Percentiles rank a stretch among this genome's conserved stretches.
phyloP scores from a whole-genome alignment of 1,140 invertebrate species.

The Drosophila insularis region DNA sequence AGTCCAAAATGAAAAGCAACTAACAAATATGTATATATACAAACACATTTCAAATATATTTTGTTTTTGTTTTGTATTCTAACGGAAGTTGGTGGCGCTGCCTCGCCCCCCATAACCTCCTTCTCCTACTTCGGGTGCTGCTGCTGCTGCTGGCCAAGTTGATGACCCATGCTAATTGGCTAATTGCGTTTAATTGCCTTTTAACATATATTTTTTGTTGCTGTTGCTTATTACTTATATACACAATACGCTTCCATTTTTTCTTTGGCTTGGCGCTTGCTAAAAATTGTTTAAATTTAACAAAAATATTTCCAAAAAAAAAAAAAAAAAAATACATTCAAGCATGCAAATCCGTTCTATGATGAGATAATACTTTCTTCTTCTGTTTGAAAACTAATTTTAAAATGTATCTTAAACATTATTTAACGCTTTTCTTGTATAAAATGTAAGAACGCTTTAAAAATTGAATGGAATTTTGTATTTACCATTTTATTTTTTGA shows the following conservation, averaged over 20 bases:
- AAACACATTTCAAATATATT: conserved; percentile 52
- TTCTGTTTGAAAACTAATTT: no score
- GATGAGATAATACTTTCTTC: no score
- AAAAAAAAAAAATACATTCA: no score
- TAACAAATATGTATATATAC: conserved; percentile 20
- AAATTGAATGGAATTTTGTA: no score
- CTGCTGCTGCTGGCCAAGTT: conserved; percentile 51
- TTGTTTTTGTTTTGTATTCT: conserved; percentile 49
- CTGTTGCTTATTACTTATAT: background rate
- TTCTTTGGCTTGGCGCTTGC: conserved; percentile 25
- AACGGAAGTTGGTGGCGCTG: conserved; percentile 64
- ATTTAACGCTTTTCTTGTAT: no score
- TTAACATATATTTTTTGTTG: conserved; percentile 59
- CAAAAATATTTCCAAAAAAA: background rate
- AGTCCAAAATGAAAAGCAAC: conserved; percentile 6
- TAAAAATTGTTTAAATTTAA: conserved; percentile 50
- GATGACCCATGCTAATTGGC: conserved; percentile 77
- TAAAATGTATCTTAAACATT: no score
- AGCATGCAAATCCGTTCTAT: no score
- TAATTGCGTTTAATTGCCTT: conserved; percentile 77
- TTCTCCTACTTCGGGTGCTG: conserved; percentile 19
- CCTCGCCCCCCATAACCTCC: background rate
- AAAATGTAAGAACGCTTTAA: no score
- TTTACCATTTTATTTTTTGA: no score
- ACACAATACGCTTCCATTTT: background rate